Conservation (phyloP, 2,797 vertebrate species). For the Clarias pachynema region DNA sequence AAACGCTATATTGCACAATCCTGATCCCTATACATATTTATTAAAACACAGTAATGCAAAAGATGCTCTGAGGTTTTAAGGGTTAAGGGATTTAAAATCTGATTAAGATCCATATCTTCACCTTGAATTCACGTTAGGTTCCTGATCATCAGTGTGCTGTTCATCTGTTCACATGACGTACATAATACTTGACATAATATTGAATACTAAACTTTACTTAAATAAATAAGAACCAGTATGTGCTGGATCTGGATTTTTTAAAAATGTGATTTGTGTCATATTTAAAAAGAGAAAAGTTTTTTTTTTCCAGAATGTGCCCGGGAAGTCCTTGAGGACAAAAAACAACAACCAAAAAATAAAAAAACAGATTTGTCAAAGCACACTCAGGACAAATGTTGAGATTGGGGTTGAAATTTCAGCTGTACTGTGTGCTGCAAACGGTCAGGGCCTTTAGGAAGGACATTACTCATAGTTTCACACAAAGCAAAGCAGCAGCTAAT, state of each 20-base stretch:
- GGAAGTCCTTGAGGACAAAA: neutral
- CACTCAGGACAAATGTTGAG: neutral
- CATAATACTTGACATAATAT: neutral
- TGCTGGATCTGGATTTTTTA: no score
- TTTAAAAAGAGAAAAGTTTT: constrained; percentile 1
- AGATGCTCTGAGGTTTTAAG: no score
- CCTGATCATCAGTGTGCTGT: neutral
- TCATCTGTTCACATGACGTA: no score
- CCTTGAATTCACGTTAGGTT: neutral
- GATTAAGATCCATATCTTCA: neutral
- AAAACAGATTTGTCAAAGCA: neutral
- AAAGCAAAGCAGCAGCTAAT: constrained; percentile 22
- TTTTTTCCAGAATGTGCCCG: neutral
- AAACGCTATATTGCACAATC: no score
- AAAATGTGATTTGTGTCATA: neutral
- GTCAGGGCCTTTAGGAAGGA: neutral
- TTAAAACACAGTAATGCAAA: no score
- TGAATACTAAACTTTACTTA: no score
- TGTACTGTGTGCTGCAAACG: neutral
- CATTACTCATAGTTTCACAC: constrained; percentile 32
- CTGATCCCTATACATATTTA: no score
- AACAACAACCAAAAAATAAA: no score
- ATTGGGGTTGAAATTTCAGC: neutral
- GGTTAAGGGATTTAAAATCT: neutral
- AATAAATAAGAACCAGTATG: neutral